Conservation (phyloP, 2,888 invertebrate species). For the Dasypolia templi region DNA sequence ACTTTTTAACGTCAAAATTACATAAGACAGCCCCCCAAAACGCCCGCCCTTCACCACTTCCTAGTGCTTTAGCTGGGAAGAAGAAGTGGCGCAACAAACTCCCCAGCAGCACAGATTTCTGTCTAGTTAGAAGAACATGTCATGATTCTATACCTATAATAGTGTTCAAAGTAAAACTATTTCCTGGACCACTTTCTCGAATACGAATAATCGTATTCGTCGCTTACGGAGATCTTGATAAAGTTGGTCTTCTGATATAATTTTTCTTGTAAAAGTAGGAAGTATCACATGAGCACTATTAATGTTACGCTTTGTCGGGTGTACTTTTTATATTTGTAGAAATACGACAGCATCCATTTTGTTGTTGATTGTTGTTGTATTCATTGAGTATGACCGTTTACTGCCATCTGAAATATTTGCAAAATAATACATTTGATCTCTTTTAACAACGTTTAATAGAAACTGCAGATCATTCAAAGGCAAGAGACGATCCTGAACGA, state of each 20-base stretch:
- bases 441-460: background rate
- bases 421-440: background rate
- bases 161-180: background rate
- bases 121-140: background rate
- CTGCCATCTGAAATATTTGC: no score
- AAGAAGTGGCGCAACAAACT: background rate
- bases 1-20: no score
- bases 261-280: background rate
- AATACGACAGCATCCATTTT: conserved; percentile 5
- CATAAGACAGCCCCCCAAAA: no score
- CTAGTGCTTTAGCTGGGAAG: no score
- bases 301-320: conserved; percentile 42
- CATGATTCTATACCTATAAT: no score
- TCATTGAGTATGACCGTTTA: background rate
- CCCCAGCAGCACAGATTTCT: background rate
- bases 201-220: no score
- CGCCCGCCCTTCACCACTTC: no score
- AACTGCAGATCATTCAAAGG: background rate
- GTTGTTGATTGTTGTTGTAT: conserved; percentile 16
- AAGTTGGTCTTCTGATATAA: conserved; percentile 18
- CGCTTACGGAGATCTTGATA: background rate
- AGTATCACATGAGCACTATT: conserved; percentile 40
- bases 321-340: conserved; percentile 27
- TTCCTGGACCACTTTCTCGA: background rate
- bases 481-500: no score